A percentile compares a stretch with the other conserved stretches of the same genome.
Evolutionary conservation across 1,140 invertebrate species (phyloP).

Genomic region (Leptopilina boulardi): DNA sequence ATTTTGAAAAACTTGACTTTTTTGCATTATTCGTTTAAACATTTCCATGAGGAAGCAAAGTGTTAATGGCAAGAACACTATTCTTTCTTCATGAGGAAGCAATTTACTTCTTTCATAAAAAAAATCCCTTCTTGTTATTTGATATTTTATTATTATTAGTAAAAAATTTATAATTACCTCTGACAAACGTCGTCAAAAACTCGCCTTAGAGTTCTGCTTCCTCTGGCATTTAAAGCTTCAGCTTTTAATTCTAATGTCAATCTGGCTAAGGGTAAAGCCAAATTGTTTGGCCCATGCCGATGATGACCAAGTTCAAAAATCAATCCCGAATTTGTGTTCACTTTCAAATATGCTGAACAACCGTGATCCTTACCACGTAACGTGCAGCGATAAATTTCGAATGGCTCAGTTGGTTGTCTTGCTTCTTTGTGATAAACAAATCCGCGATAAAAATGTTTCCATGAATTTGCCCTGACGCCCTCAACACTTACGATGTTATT

Average conservation of each 20-base stretch:
- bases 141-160: too few species aligned
- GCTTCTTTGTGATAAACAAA: neutral
- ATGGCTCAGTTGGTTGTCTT: neutral
- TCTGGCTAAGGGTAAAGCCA: neutral
- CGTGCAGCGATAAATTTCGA: neutral
- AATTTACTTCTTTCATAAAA: too few species aligned
- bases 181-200: neutral
- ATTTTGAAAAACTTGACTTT: too few species aligned
- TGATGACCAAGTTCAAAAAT: neutral
- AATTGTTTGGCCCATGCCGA: neutral
- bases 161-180: neutral
- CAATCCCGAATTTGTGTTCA: neutral
- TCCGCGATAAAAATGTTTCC: neutral
- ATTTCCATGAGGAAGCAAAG: too few species aligned
- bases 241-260: neutral
- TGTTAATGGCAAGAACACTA: too few species aligned
- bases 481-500: neutral
- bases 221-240: neutral
- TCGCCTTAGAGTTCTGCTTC: neutral
- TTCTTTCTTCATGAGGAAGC: too few species aligned
- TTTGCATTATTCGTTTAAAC: too few species aligned
- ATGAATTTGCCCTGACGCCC: neutral
- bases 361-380: too few species aligned
- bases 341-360: neutral
- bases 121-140: too few species aligned